Evolutionary conservation across 2,113 vertebrate genomes (phyloP).

Genomic region (Excalfactoria chinensis): DNA sequence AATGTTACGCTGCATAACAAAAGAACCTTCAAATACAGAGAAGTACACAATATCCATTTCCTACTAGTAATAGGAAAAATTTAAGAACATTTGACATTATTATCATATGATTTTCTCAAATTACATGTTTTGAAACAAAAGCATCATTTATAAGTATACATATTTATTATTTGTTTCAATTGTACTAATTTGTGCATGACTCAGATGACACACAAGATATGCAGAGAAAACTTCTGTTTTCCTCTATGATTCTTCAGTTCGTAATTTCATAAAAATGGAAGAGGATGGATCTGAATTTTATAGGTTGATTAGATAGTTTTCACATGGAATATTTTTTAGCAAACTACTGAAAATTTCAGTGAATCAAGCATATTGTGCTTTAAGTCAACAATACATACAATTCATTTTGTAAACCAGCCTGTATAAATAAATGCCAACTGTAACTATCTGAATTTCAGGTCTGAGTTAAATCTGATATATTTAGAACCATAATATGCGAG

Average conservation of each 20-base stretch:
- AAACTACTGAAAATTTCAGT: background rate
- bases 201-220: background rate
- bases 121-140: background rate
- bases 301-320: background rate
- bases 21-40: background rate
- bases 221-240: background rate
- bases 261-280: background rate
- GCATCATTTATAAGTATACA: background rate
- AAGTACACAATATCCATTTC: background rate
- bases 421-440: slow-evolving; percentile 63
- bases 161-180: background rate
- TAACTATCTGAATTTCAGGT: slow-evolving; percentile 62
- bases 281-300: background rate
- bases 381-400: slow-evolving; percentile 55
- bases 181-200: background rate
- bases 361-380: slow-evolving; percentile 50
- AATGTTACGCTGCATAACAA: background rate
- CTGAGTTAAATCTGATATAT: slow-evolving; percentile 56
- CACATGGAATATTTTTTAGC: slow-evolving; percentile 1
- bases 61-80: background rate
- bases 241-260: background rate
- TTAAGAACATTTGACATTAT: background rate
- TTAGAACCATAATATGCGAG: slow-evolving; percentile 63
- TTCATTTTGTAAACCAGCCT: slow-evolving; percentile 70
- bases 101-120: background rate